Evolutionary conservation across 2,113 vertebrate genomes (phyloP).

Genomic region (Pipa parva): DNA sequence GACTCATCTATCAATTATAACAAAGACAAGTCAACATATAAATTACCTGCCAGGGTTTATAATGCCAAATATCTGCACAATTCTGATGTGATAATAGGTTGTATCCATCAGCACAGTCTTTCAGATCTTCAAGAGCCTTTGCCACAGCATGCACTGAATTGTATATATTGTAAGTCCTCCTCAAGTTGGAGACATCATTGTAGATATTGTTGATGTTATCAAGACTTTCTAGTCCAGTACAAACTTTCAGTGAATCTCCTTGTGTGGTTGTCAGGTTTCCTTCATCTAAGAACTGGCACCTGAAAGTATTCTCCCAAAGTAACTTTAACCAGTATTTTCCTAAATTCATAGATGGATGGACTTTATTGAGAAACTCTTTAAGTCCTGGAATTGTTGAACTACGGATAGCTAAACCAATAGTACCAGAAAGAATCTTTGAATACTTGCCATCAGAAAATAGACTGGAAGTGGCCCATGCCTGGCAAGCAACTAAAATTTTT

Average conservation of each 20-base stretch:
- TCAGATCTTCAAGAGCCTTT: too few species aligned
- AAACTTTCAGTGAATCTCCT: neutral
- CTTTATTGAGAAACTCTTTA: too few species aligned
- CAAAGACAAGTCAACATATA: too few species aligned
- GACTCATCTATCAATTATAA: too few species aligned
- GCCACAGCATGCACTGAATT: slow-evolving; percentile 41
- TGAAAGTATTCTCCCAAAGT: slow-evolving; percentile 33
- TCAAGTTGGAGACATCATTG: too few species aligned
- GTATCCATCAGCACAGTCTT: neutral
- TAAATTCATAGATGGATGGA: neutral
- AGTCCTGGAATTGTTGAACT: slow-evolving; percentile 31
- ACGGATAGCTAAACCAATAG: slow-evolving; percentile 28
- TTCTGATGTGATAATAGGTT: neutral
- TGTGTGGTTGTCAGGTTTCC: neutral
- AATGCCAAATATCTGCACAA: neutral
- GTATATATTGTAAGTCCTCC: slow-evolving; percentile 42
- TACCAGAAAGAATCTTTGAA: slow-evolving; percentile 21
- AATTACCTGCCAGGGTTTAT: slow-evolving; percentile 13
- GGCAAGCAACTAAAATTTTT: slow-evolving; percentile 26
- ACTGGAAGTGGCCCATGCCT: slow-evolving; percentile 16
- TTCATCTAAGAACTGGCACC: neutral
- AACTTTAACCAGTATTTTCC: slow-evolving; percentile 4
- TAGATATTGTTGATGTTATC: neutral
- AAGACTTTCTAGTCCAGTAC: slow-evolving; percentile 12
- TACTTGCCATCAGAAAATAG: neutral